These are phyloP conservation scores for Hepsetus odoe DNA, from an alignment of 2,113 vertebrate species.

Conservation along the genomic window DNA sequence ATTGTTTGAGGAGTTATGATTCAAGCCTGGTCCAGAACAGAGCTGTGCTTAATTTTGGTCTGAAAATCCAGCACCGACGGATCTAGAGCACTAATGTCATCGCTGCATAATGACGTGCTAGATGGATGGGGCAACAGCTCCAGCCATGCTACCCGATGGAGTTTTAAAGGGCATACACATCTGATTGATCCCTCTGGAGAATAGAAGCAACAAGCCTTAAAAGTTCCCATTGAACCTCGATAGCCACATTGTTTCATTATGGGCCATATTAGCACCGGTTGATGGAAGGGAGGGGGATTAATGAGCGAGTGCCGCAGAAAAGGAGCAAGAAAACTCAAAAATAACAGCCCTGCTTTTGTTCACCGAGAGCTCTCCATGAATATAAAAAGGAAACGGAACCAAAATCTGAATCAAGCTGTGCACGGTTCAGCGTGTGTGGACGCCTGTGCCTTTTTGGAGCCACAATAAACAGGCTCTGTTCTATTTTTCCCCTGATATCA, in stretches of 20 bases:
- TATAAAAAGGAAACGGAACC: slow-evolving; percentile 23
- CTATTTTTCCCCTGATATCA: slow-evolving; percentile 30
- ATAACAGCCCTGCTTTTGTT: slow-evolving; percentile 25
- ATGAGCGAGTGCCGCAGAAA: slow-evolving; percentile 28
- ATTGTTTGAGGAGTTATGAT: not conserved
- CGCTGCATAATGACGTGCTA: slow-evolving; percentile 34
- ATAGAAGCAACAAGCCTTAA: slow-evolving; percentile 41
- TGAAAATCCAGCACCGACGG: not conserved
- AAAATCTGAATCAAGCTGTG: not conserved
- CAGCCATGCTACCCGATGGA: slow-evolving; percentile 24
- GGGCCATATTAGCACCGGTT: slow-evolving; percentile 39
- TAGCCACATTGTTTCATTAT: slow-evolving; percentile 45
- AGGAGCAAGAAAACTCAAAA: slow-evolving; percentile 22
- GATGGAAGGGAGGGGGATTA: slow-evolving; percentile 40
- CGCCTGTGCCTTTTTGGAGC: not conserved
- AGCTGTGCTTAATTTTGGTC: not conserved
- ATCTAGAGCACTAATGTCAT: slow-evolving; percentile 25
- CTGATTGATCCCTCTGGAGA: slow-evolving; percentile 39
- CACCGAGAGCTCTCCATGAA: slow-evolving; percentile 3
- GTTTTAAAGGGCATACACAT: slow-evolving; percentile 31
- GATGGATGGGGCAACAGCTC: slow-evolving; percentile 23
- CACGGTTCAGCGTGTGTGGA: not conserved
- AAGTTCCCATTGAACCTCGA: slow-evolving; percentile 38
- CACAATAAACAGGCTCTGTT: slow-evolving; percentile 34
- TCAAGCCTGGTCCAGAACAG: slow-evolving; percentile 9